phyloP scores from a whole-genome alignment of 2,797 vertebrate species.

The Dicrostonyx torquatus region DNA sequence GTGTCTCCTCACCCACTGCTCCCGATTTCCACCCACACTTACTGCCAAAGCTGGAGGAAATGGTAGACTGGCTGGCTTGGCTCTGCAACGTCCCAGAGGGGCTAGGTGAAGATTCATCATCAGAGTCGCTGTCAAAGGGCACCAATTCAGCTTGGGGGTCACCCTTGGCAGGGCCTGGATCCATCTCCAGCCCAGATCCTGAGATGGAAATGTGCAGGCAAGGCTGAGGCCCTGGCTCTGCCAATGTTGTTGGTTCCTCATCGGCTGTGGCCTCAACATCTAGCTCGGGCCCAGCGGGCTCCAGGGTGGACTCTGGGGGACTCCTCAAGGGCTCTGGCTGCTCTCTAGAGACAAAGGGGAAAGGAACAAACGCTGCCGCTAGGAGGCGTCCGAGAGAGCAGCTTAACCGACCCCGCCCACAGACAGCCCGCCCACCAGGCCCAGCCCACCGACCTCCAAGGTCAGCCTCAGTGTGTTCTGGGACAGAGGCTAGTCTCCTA shows the following conservation, averaged over 20 bases:
- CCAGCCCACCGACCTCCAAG: accelerated
- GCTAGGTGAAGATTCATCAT: constrained; percentile 97
- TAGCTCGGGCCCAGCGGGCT: constrained; percentile 45
- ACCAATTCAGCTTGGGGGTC: constrained; percentile 88
- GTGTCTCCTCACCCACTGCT: neutral
- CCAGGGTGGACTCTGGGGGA: constrained; percentile 62
- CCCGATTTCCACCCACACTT: constrained; percentile 80
- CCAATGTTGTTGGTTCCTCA: neutral
- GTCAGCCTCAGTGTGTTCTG: accelerated
- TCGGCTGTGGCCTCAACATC: constrained; percentile 29
- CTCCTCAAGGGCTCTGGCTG: constrained; percentile 71
- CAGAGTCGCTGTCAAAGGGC: constrained; percentile 97
- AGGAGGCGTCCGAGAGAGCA: neutral
- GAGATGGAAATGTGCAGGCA: constrained; percentile 98
- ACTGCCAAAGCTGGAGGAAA: constrained; percentile 98
- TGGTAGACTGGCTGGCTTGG: constrained; percentile 97
- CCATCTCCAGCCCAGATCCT: constrained; percentile 93
- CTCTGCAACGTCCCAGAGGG: constrained; percentile 98
- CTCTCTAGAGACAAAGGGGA: constrained; percentile 79
- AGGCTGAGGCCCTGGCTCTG: constrained; percentile 86
- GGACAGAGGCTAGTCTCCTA: neutral
- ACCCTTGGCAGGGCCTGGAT: constrained; percentile 86
- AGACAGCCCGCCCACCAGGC: neutral
- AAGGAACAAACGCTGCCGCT: neutral
- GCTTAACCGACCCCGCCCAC: neutral